Percentiles rank a stretch among this genome's conserved stretches.
Conservation (phyloP, 2,888 invertebrate species). For the Xestia xanthographa region DNA sequence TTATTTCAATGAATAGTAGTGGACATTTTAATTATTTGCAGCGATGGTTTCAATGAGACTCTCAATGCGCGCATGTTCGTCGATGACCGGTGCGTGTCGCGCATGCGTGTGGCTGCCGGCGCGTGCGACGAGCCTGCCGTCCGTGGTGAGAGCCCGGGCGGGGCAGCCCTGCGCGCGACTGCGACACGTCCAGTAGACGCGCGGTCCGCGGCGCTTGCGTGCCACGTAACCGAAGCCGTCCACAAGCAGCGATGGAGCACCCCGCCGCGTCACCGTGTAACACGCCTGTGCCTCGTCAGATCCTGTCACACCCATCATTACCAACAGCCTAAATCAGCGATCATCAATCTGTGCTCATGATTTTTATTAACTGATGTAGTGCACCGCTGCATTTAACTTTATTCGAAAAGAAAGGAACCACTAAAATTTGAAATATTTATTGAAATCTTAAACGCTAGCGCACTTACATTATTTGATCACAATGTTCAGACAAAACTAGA, state of each 20-base stretch:
- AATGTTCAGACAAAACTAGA: constrained; percentile 68
- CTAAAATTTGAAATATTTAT: constrained; percentile 68
- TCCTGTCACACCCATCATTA: constrained; percentile 68
- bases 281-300: constrained; percentile 73
- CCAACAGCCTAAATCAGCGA: constrained; percentile 22
- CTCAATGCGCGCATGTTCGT: constrained; percentile 82
- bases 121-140: constrained; percentile 79
- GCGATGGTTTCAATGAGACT: constrained; percentile 85
- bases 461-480: constrained; percentile 73
- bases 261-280: constrained; percentile 86
- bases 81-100: constrained; percentile 71
- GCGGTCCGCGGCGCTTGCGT: constrained; percentile 84
- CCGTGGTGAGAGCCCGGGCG: constrained; percentile 83
- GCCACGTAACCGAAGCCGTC: constrained; percentile 83
- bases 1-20: constrained; percentile 22
- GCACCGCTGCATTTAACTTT: background rate
- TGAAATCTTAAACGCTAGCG: constrained; percentile 67
- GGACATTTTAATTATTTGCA: constrained; percentile 50
- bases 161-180: constrained; percentile 79
- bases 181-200: constrained; percentile 87
- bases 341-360: background rate
- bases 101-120: constrained; percentile 78
- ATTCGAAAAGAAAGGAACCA: constrained; percentile 41
- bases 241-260: constrained; percentile 84
- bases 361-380: background rate